Base-by-base conservation (phyloP, 2,113 vertebrate genomes). In the Megaptera novaeangliae region DNA sequence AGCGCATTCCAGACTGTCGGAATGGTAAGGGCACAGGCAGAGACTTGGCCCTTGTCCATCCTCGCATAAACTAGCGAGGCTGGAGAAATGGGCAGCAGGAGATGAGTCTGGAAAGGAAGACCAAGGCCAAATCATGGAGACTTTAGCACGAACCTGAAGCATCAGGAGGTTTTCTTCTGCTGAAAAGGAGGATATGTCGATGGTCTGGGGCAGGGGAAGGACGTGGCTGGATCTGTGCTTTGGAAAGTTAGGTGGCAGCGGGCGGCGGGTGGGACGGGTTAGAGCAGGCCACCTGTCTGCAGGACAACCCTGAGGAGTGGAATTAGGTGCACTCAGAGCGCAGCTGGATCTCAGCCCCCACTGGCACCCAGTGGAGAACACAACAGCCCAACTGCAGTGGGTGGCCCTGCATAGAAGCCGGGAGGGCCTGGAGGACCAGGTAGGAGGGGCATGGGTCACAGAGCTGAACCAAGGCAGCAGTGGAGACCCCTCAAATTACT, bases 151-250 rank as follows among this genome's bases (percentile, higher is more conserved):
- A 55, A 41, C 20, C 71, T 93, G 55, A 39, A 68, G 63, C 11
- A 4, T 72, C 34, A 7, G 55, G n/a, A 64, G 13, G 25, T 34
- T 34, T 57, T n/a, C 44, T 59, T 52, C 55, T 63, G 20, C 84
- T 44, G 36, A n/a, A 18, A n/a, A 36, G n/a, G 23, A 81, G 36
- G 77, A 25, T 39, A 7, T 4, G 1, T 21, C 5, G 27, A 49
- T 31, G 3, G n/a, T 20, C 5, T 25, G 64, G 29, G 27, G 46
- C 31, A 9, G 31, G 9, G 21, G 25, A 46, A 74, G 17, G 27
- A n/a, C 12, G 20, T 3, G 25, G n/a, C 34, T 0, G 3, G 25
- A 39, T n/a, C 49, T 46, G 4, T 0, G n/a, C 41, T 89, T 55
- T 29, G 72, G 55, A 63, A 89, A 82, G 39, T 44, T 41, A 41